A percentile compares a stretch with the other conserved stretches of the same genome.
Evolutionary conservation across 2,888 invertebrate genomes (phyloP).

Genomic region (Stenodera caucasica): DNA sequence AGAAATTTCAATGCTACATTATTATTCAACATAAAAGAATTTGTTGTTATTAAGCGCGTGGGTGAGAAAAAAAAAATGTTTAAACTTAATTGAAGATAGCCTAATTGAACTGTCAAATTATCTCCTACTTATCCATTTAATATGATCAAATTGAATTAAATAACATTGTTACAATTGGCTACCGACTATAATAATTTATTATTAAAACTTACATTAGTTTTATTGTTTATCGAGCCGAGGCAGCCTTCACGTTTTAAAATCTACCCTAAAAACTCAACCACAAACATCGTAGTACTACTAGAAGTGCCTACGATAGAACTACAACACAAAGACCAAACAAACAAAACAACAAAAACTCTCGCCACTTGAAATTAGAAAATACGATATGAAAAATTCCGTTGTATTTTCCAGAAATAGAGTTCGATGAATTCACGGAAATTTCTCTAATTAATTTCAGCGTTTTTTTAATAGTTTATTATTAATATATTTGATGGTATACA

Average conservation of each 20-base stretch:
- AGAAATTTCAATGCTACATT: neutral
- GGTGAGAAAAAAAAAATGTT: neutral
- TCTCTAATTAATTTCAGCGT: neutral
- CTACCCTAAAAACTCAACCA: constrained; percentile 19
- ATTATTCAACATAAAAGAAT: neutral
- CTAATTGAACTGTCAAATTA: constrained; percentile 31
- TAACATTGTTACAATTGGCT: constrained; percentile 21
- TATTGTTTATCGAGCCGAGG: constrained; percentile 17
- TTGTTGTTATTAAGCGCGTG: neutral
- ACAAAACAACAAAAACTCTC: neutral
- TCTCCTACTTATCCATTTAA: constrained; percentile 25
- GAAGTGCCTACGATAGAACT: constrained; percentile 2
- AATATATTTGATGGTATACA: neutral
- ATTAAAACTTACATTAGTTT: constrained; percentile 15
- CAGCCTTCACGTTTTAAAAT: constrained; percentile 14
- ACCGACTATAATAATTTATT: neutral
- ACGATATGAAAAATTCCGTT: no score
- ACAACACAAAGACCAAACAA: neutral
- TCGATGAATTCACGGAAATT: neutral
- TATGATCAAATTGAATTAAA: constrained; percentile 26
- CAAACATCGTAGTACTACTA: constrained; percentile 19
- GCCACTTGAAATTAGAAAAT: neutral
- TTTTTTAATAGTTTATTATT: neutral
- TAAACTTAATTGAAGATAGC: constrained; percentile 21
- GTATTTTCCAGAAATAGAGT: no score